A percentile compares a stretch with the other conserved stretches of the same genome.
These are phyloP conservation scores for Ariopsis seemanni DNA, from an alignment of 2,113 vertebrate species.

Conservation along the genomic window DNA sequence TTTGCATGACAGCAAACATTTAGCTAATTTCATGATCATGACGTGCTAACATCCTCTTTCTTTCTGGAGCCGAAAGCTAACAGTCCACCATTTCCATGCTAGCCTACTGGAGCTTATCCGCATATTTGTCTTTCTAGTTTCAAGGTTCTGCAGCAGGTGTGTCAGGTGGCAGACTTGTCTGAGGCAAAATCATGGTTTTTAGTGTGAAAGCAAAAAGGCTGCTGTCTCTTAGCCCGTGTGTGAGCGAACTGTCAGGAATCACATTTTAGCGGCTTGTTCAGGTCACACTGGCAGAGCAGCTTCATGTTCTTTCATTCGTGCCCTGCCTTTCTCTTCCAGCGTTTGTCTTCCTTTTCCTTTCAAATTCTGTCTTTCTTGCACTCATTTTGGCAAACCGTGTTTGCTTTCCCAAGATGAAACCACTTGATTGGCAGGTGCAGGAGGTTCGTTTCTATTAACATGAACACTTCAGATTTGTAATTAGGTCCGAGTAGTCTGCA, in stretches of 20 bases:
- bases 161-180: slow-evolving; percentile 45
- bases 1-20: neutral
- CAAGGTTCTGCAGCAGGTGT: slow-evolving; percentile 48
- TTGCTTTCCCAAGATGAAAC: slow-evolving; percentile 32
- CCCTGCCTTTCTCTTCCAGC: slow-evolving; percentile 50
- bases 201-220: slow-evolving; percentile 51
- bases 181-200: slow-evolving; percentile 56
- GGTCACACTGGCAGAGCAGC: slow-evolving; percentile 53
- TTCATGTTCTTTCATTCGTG: slow-evolving; percentile 47
- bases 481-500: neutral
- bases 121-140: slow-evolving; percentile 52
- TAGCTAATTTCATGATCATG: neutral
- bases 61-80: slow-evolving; percentile 8
- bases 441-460: slow-evolving; percentile 17
- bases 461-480: slow-evolving; percentile 11
- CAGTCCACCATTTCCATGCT: slow-evolving; percentile 28
- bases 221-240: slow-evolving; percentile 50
- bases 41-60: slow-evolving; percentile 1
- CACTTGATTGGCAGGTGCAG: slow-evolving; percentile 27
- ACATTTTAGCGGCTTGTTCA: slow-evolving; percentile 54
- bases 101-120: slow-evolving; percentile 47
- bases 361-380: slow-evolving; percentile 48
- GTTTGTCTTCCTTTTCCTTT: slow-evolving; percentile 38
- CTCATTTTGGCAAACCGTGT: slow-evolving; percentile 27
- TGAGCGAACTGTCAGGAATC: slow-evolving; percentile 56